phyloP scores from a whole-genome alignment of 2,797 vertebrate species.

The Pterois miles region DNA sequence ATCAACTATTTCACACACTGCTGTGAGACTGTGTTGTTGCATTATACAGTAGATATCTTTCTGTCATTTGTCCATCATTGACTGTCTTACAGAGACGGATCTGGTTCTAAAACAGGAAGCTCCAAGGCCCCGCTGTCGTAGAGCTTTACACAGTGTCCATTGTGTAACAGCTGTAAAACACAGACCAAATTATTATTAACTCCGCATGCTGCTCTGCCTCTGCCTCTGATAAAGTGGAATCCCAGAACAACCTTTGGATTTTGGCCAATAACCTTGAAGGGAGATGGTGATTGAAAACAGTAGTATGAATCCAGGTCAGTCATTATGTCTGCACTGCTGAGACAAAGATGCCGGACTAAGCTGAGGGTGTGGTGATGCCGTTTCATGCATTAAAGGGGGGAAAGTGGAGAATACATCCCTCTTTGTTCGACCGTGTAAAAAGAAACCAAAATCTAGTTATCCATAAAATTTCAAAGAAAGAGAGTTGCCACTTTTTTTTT shows the following conservation, averaged over 20 bases:
- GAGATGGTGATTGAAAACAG: slow-evolving; percentile 83
- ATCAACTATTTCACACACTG: too few species aligned
- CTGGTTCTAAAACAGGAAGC: slow-evolving; percentile 67
- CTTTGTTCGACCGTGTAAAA: slow-evolving; percentile 37
- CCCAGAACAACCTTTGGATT: slow-evolving; percentile 84
- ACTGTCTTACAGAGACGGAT: slow-evolving; percentile 56
- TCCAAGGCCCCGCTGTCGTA: slow-evolving; percentile 64
- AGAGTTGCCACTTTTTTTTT: slow-evolving; percentile 13
- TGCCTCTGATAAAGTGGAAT: slow-evolving; percentile 81
- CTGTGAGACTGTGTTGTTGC: neutral
- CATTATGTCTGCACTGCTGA: slow-evolving; percentile 73
- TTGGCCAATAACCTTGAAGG: slow-evolving; percentile 83
- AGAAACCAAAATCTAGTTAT: slow-evolving; percentile 29
- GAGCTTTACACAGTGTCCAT: slow-evolving; percentile 81
- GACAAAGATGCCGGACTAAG: slow-evolving; percentile 58
- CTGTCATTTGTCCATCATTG: slow-evolving; percentile 67
- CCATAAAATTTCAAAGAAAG: slow-evolving; percentile 32
- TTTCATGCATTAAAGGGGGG: slow-evolving; percentile 34
- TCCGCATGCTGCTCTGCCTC: slow-evolving; percentile 76
- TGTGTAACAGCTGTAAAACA: slow-evolving; percentile 84
- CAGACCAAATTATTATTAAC: slow-evolving; percentile 83
- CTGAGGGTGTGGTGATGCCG: slow-evolving; percentile 51
- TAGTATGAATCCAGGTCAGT: slow-evolving; percentile 81
- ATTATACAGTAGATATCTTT: slow-evolving; percentile 65
- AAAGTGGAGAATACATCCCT: slow-evolving; percentile 2